Base-by-base conservation (phyloP, 2,113 vertebrate genomes). In the Cairina moschata region DNA sequence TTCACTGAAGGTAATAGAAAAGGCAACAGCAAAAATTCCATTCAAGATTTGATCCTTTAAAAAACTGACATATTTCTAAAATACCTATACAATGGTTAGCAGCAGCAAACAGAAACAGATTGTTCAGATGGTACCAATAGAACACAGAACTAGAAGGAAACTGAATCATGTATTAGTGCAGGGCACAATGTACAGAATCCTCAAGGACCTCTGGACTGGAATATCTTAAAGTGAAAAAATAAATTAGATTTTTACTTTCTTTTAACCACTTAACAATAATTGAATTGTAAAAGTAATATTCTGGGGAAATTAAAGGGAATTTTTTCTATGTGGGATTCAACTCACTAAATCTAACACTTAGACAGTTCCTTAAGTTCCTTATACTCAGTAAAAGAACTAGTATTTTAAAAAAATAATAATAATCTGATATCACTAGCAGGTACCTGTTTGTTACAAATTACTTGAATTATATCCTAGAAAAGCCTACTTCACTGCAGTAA, bases 41-140 rank as follows among this genome's bases (percentile, higher is more conserved):
- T 40, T 67, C 23, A 65, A 85, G 75, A 96, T 4, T 68, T 20
- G 36, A 71, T 81, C 34, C 65, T n/a, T 74, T 85, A 52, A 91
- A 91, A 91, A 90, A 58, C 3, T 74, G 63, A 65, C 42, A 13
- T 50, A 31, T 85, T 96, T 92, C 46, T 77, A 93, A 93, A 95
- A 91, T 62, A 55, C 32, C 55, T 72, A 77, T 84, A 79, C 21
- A 88, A 84, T 36, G 48, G 18, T 25, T 52, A 92, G 16, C 28
- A 72, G 62, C 28, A 91, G 65, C 38, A 83, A 95, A 95, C 88
- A 14, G 36, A 91, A 91, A 91, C 8, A 66, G 22, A 67, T 68
- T 86, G 23, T 75, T 91, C 76, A 48, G 56, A 60, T 52, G 18
- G 50, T 8, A 9, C 26, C 76, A 83, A 91, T 8, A 93, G 25